These are phyloP conservation scores for Limnephilus auricula DNA, from an alignment of 2,888 invertebrate species.

Conservation along the genomic window DNA sequence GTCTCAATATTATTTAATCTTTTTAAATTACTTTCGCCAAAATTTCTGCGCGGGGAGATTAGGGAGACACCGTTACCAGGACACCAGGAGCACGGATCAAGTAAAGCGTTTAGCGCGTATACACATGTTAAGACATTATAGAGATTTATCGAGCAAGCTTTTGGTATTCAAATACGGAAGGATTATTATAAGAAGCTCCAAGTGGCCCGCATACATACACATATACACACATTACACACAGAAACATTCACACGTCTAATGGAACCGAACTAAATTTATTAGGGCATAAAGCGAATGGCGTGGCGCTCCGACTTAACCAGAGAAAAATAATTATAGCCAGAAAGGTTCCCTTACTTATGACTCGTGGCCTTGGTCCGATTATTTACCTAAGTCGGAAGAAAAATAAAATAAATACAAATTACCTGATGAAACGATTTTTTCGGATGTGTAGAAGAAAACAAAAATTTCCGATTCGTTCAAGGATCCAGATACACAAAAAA, in stretches of 20 bases:
- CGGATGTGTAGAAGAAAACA: background rate
- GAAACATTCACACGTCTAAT: slow-evolving; percentile 27
- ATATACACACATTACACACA: background rate
- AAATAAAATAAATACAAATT: background rate
- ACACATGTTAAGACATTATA: slow-evolving; percentile 23
- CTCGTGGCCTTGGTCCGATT: slow-evolving; percentile 16
- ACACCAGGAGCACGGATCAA: background rate
- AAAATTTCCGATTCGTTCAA: background rate
- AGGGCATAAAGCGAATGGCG: slow-evolving; percentile 41
- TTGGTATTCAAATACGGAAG: slow-evolving; percentile 47
- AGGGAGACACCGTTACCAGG: background rate
- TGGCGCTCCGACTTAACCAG: slow-evolving; percentile 35
- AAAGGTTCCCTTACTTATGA: background rate
- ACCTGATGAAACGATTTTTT: background rate
- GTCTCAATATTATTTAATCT: background rate
- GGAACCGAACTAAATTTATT: slow-evolving; percentile 54
- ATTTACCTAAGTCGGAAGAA: background rate
- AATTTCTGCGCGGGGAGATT: background rate
- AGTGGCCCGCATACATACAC: slow-evolving; percentile 20
- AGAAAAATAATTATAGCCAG: slow-evolving; percentile 39
- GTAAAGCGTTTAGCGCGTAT: background rate
- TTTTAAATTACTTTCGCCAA: background rate
- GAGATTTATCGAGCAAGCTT: slow-evolving; percentile 34
- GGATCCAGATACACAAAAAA: background rate
- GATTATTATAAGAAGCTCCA: slow-evolving; percentile 31